A percentile compares a stretch with the other conserved stretches of the same genome.
Conservation (phyloP, 2,113 vertebrate genomes). For the Prunella fulvescens region DNA sequence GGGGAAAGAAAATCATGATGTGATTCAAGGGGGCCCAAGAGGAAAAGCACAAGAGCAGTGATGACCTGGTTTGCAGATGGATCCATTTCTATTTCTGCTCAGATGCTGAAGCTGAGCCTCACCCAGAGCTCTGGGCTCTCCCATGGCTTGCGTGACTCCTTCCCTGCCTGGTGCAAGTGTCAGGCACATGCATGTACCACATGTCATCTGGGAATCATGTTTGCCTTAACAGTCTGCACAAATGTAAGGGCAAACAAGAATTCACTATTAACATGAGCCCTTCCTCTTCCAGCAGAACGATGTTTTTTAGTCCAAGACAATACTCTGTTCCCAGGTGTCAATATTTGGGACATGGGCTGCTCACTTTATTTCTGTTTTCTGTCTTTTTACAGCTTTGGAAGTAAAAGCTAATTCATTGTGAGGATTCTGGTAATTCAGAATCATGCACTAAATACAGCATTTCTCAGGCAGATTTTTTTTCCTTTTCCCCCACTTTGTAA, state of each 20-base stretch:
- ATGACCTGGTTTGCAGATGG: slow-evolving; percentile 54
- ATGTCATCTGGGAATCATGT: not conserved
- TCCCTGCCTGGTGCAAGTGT: not conserved
- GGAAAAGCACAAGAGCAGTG: not conserved
- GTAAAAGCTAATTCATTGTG: not conserved
- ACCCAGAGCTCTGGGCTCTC: not conserved
- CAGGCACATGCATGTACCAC: not conserved
- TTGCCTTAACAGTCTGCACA: not conserved
- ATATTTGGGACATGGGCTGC: not conserved
- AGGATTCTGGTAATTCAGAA: not conserved
- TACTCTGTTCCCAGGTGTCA: not conserved
- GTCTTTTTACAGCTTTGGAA: not conserved
- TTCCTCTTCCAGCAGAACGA: not conserved
- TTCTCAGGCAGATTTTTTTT: not conserved
- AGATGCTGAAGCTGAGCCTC: not conserved
- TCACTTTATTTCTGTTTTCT: not conserved
- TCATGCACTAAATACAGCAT: not conserved
- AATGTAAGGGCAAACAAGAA: not conserved
- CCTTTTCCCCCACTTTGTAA: not conserved
- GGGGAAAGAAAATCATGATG: not conserved
- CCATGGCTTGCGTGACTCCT: not conserved
- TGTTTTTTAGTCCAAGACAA: not conserved
- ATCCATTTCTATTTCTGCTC: slow-evolving; percentile 44
- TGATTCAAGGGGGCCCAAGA: slow-evolving; percentile 48
- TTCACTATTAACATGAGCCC: not conserved